Conservation (phyloP, 2,797 vertebrate species). For the Carcharodon carcharias region DNA sequence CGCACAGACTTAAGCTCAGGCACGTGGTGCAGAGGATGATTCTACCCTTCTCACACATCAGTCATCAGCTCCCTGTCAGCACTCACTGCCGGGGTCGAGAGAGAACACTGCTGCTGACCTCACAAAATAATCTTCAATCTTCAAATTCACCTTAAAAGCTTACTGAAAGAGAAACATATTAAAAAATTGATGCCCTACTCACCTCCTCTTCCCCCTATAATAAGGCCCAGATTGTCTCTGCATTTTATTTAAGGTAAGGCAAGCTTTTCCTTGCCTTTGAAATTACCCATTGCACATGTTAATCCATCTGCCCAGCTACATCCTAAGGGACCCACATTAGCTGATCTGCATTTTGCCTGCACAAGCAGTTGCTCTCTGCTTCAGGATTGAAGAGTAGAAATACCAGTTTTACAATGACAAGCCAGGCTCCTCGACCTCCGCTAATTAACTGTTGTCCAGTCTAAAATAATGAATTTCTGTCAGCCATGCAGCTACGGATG, state of each 20-base stretch:
- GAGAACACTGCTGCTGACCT: neutral
- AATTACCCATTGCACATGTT: slow-evolving; percentile 45
- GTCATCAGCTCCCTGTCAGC: neutral
- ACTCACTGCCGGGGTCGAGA: neutral
- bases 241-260: neutral
- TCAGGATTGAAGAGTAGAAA: neutral
- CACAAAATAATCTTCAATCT: neutral
- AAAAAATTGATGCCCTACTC: neutral
- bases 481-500: neutral
- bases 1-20: neutral
- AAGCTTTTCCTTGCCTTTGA: neutral
- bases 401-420: neutral
- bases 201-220: neutral
- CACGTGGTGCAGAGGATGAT: neutral
- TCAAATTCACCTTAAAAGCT: neutral
- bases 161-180: neutral
- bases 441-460: neutral
- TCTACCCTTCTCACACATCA: neutral
- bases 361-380: neutral
- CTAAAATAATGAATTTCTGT: neutral
- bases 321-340: slow-evolving; percentile 54
- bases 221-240: neutral
- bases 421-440: neutral
- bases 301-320: slow-evolving; percentile 55
- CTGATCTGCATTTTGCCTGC: neutral